Evolutionary conservation across 1,140 invertebrate genomes (phyloP).

Genomic region (Ips nitidus): DNA sequence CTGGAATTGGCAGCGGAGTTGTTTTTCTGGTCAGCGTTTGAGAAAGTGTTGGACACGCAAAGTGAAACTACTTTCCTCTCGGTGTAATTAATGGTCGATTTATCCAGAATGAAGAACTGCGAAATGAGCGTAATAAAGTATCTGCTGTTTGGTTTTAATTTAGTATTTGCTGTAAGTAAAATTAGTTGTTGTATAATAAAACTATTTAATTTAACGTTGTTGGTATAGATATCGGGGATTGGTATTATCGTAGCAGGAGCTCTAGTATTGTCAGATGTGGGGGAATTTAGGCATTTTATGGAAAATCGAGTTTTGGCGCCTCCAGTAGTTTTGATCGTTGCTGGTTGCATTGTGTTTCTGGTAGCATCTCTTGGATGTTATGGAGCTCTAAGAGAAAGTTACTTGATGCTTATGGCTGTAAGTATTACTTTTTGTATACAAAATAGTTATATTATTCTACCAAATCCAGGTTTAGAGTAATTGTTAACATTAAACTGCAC

Average conservation of each 20-base stretch:
- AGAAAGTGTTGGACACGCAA: neutral
- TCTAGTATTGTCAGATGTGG: constrained; percentile 59
- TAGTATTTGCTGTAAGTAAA: constrained; percentile 69
- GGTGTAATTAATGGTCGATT: constrained; percentile 5
- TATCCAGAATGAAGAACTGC: constrained; percentile 56
- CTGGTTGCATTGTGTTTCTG: constrained; percentile 66
- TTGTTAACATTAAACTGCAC: too few relatives aligned
- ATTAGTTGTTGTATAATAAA: neutral
- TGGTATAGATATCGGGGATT: constrained; percentile 61
- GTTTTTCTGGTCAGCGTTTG: constrained; percentile 2
- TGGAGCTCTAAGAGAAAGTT: constrained; percentile 71
- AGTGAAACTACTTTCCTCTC: neutral
- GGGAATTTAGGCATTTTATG: constrained; percentile 60
- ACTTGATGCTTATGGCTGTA: constrained; percentile 67
- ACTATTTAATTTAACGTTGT: neutral
- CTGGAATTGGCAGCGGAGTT: neutral
- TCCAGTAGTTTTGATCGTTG: constrained; percentile 66
- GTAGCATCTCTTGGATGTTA: constrained; percentile 74
- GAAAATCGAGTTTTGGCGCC: constrained; percentile 61
- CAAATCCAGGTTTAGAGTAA: too few relatives aligned
- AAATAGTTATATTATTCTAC: too few relatives aligned
- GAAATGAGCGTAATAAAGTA: constrained; percentile 71
- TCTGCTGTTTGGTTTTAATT: constrained; percentile 71
- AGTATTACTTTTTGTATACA: constrained; percentile 40
- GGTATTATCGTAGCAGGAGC: constrained; percentile 62